Conservation (phyloP, 2,797 vertebrate species). For the Thamnophis elegans region DNA sequence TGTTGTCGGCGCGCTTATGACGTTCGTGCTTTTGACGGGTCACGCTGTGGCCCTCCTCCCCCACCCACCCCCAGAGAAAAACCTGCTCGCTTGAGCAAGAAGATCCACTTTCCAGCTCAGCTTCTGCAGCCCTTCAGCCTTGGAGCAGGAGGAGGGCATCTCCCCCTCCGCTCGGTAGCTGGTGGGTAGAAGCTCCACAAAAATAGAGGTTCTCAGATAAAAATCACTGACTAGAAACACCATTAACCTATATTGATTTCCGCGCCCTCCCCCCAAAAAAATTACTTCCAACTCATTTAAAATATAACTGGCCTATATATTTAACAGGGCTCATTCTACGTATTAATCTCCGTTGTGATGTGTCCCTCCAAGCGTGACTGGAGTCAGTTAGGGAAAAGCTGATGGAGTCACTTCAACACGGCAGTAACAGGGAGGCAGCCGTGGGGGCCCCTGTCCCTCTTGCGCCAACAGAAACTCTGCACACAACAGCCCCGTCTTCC, state of each 20-base stretch:
- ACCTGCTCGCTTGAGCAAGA: not conserved
- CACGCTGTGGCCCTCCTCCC: not conserved
- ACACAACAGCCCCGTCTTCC: constrained; percentile 63
- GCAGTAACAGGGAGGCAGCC: constrained; percentile 46
- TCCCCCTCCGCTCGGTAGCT: not conserved
- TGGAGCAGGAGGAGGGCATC: not conserved
- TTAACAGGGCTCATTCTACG: constrained; percentile 40
- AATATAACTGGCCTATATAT: constrained; percentile 16
- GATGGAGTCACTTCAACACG: constrained; percentile 31
- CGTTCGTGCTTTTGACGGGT: no score
- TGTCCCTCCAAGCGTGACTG: constrained; percentile 40
- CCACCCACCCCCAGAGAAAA: constrained; percentile 3
- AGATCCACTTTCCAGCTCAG: rapidly evolving
- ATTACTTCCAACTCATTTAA: not conserved
- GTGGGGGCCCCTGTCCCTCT: constrained; percentile 54
- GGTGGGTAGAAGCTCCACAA: not conserved
- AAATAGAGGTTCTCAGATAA: rapidly evolving
- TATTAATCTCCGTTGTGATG: constrained; percentile 28
- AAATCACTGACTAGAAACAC: not conserved
- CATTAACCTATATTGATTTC: constrained; percentile 44
- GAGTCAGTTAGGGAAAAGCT: constrained; percentile 36
- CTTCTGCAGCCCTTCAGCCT: not conserved
- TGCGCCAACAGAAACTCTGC: constrained; percentile 59
- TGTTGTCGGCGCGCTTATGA: no score
- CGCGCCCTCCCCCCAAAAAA: not conserved